A percentile compares a stretch with the other conserved stretches of the same genome.
Evolutionary conservation across 1,140 invertebrate genomes (phyloP).

Genomic region (Gonatopus flavifemur): DNA sequence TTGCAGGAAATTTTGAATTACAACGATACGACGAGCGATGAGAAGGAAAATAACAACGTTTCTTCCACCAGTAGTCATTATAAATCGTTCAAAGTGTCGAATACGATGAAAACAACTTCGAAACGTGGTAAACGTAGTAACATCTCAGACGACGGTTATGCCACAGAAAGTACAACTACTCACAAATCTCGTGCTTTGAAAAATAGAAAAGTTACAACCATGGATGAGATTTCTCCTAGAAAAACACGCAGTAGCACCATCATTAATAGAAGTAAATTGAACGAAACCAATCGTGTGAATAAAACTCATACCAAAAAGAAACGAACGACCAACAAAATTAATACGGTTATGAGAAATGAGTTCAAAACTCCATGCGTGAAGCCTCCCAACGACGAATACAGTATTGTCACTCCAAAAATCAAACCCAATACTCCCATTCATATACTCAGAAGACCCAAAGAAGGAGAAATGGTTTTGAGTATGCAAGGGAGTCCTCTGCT

Average conservation of each 20-base stretch:
- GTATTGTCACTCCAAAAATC: constrained; percentile 50
- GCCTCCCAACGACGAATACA: constrained; percentile 22
- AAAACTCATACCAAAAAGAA: constrained; percentile 7
- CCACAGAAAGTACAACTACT: constrained; percentile 13
- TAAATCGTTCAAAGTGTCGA: neutral
- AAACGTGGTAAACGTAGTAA: constrained; percentile 7
- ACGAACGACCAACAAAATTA: neutral
- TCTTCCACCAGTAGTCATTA: constrained; percentile 8
- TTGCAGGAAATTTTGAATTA: constrained; percentile 31
- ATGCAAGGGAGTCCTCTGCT: constrained; percentile 66
- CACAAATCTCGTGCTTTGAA: constrained; percentile 17
- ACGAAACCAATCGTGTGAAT: constrained; percentile 1
- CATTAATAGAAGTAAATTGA: constrained; percentile 17
- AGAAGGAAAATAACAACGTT: constrained; percentile 14
- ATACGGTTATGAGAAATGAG: constrained; percentile 6
- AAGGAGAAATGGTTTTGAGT: constrained; percentile 67
- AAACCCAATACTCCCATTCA: constrained; percentile 62
- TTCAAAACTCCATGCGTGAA: constrained; percentile 35
- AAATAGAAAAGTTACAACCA: constrained; percentile 11
- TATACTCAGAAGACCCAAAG: constrained; percentile 61
- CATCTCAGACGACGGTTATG: constrained; percentile 30
- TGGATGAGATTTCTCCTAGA: constrained; percentile 11
- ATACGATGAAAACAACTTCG: constrained; percentile 8
- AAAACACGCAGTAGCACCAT: constrained; percentile 21
- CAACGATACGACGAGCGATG: constrained; percentile 9